Conservation (phyloP, 2,113 vertebrate species). For the Synchiropus splendidus region DNA sequence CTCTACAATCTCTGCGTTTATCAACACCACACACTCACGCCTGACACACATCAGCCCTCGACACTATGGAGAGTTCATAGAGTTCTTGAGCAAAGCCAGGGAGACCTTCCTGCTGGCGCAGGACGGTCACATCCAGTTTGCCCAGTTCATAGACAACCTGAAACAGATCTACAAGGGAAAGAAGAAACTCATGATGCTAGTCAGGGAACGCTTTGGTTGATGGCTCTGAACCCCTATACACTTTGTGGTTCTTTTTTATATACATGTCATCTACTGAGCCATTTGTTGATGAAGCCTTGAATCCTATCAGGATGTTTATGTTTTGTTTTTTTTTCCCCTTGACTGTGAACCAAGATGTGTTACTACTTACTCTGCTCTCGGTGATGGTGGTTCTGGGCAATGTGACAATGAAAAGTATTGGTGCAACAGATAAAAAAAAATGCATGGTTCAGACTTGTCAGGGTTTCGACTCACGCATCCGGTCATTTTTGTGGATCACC, state of each 20-base stretch:
- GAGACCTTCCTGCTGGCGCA: constrained; percentile 94
- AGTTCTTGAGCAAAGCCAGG: constrained; percentile 95
- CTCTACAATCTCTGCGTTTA: constrained; percentile 93
- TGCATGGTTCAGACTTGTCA: no score
- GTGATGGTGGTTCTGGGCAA: no score
- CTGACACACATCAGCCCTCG: constrained; percentile 97
- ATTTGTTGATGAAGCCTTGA: constrained; percentile 50
- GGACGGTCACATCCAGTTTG: constrained; percentile 94
- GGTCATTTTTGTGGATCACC: no score
- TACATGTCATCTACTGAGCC: constrained; percentile 46
- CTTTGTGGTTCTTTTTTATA: constrained; percentile 37
- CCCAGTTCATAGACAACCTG: constrained; percentile 98
- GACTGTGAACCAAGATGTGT: constrained; percentile 53
- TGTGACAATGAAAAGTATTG: no score
- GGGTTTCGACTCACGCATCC: no score
- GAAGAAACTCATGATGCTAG: constrained; percentile 98
- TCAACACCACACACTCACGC: constrained; percentile 96
- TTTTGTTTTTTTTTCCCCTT: constrained; percentile 52
- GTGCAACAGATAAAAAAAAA: no score
- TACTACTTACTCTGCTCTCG: constrained; percentile 7
- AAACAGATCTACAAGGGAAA: constrained; percentile 99
- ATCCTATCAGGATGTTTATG: constrained; percentile 37
- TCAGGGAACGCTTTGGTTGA: constrained; percentile 94
- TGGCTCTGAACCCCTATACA: constrained; percentile 26
- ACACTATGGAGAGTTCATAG: constrained; percentile 97